Evolutionary conservation across 2,113 vertebrate species (phyloP).

Genomic region (Microcebus tavaratra): DNA sequence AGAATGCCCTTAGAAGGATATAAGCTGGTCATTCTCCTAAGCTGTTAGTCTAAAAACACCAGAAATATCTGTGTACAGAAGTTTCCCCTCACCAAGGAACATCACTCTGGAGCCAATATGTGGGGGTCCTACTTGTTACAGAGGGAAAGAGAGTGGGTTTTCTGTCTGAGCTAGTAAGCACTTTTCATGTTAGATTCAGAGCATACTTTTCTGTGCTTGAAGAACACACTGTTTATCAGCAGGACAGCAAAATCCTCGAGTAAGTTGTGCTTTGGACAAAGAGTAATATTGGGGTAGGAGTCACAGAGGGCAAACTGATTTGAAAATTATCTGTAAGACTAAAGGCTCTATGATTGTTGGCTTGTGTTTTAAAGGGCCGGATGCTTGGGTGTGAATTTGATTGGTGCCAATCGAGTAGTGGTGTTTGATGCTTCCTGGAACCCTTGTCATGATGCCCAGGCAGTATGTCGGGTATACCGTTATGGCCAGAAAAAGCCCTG

Average conservation of each 20-base stretch:
- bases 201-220: background rate
- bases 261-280: background rate
- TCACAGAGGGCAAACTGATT: background rate
- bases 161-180: background rate
- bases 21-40: background rate
- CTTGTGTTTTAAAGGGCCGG: slow-evolving; percentile 90
- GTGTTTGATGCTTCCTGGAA: slow-evolving; percentile 99
- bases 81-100: background rate
- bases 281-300: background rate
- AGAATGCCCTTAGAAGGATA: background rate
- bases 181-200: background rate
- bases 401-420: slow-evolving; percentile 97
- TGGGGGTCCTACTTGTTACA: background rate
- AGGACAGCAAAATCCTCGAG: background rate
- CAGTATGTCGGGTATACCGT: slow-evolving; percentile 97
- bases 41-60: background rate
- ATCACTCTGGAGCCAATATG: background rate
- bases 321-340: slow-evolving; percentile 34
- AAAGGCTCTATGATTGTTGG: slow-evolving; percentile 49
- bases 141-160: background rate
- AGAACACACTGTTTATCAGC: background rate
- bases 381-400: slow-evolving; percentile 97
- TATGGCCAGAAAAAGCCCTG: slow-evolving; percentile 98
- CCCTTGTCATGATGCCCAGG: slow-evolving; percentile 98
- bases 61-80: background rate